Base-by-base conservation (phyloP, 2,797 vertebrate species). In the Esox lucius region DNA sequence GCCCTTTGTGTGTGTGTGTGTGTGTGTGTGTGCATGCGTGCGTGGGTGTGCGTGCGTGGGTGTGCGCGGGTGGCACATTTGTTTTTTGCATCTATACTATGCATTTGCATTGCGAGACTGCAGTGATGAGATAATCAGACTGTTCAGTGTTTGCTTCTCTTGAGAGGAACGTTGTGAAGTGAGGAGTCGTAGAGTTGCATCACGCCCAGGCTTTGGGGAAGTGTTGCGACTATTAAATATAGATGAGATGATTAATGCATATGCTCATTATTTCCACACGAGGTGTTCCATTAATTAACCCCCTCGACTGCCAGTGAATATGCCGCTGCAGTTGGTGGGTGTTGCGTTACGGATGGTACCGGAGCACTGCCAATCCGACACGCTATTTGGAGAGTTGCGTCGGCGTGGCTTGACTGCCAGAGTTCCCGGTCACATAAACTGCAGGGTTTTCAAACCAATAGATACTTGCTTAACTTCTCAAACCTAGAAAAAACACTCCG, bases 221-320 rank as follows among this genome's bases (percentile, higher is more conserved):
- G 65, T 51, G 11, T 82, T 79, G 75, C 70, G 59, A 78, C 77
- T 84, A 86, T 92, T 85, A 87, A 91, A 90, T 83, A 83, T 80
- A 88, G 75, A 91, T 85, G 80, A 84, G 79, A 86, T 89, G 85
- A 90, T 93, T 87, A 87, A 90, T 91, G 85, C 81, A 87, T 81
- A 83, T 74, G 78, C 82, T 87, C 22, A 67, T 84, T 87, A 86
- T 81, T 88, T 87, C 78, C 74, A 84, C 75, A 75, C 71, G 19
- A 84, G 72, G 81, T 76, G 56, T 76, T 86, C 75, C 82, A 79
- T 85, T 90, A 87, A 91, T 91, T 90, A 91, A 89, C 69, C 86
- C 87, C 80, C 79, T 75, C 78, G 83, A 78, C 74, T 46, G 61
- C 73, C 71, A 74, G 80, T 71, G 53, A 80, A 74, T 72, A 82